A percentile compares a stretch with the other conserved stretches of the same genome.
phyloP scores from a whole-genome alignment of 2,797 vertebrate species.

The Tangara arthus region DNA sequence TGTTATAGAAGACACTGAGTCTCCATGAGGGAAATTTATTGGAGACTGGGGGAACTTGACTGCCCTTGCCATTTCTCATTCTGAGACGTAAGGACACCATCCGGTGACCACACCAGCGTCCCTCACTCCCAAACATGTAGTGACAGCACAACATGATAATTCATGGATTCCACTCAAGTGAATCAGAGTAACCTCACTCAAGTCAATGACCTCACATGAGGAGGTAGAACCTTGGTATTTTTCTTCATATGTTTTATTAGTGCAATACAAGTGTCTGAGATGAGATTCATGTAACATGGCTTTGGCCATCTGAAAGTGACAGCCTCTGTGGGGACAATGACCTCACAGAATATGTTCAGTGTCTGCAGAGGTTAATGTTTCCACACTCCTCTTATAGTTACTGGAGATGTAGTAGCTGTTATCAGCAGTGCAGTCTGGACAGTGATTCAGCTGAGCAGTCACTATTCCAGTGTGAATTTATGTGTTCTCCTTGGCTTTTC shows the following conservation, averaged over 20 bases:
- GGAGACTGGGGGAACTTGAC: neutral
- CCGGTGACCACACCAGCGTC: neutral
- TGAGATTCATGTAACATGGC: neutral
- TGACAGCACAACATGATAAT: neutral
- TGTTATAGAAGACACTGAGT: neutral
- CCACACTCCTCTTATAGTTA: neutral
- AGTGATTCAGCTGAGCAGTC: neutral
- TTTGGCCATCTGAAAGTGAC: neutral
- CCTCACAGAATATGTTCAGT: neutral
- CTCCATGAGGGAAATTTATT: neutral
- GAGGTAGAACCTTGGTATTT: neutral
- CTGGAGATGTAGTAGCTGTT: neutral
- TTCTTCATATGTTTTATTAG: neutral
- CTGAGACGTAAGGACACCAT: neutral
- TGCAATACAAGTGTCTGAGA: neutral
- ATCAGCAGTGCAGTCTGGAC: neutral
- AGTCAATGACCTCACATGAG: accelerated
- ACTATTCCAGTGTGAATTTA: neutral
- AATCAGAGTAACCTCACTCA: neutral
- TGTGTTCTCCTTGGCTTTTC: neutral
- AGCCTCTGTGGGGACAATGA: neutral
- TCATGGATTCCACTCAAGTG: neutral
- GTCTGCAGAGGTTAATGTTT: neutral
- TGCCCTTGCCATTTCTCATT: neutral
- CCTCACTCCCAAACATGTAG: neutral